A percentile compares a stretch with the other conserved stretches of the same genome.
Conservation (phyloP, 2,113 vertebrate species). For the Chloropsis cyanopogon region DNA sequence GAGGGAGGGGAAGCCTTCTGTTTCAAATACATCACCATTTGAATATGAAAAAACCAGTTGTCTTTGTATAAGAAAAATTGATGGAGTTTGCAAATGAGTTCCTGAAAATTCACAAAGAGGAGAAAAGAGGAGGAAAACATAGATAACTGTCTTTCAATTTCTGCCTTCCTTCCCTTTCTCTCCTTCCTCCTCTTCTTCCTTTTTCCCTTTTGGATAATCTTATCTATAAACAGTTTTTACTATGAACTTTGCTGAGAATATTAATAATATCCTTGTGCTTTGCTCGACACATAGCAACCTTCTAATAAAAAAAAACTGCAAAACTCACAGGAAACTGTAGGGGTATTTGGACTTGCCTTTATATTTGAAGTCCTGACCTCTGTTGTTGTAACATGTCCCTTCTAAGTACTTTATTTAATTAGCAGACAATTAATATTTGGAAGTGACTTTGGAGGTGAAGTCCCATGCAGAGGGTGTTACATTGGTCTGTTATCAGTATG, state of each 20-base stretch:
- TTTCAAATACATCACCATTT: background rate
- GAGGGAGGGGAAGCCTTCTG: background rate
- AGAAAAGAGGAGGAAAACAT: background rate
- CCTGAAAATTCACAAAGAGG: background rate
- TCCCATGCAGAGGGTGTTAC: background rate
- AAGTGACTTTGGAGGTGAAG: background rate
- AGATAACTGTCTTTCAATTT: background rate
- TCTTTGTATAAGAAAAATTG: background rate
- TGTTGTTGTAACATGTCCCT: background rate
- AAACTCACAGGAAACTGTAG: background rate
- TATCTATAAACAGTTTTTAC: background rate
- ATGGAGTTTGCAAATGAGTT: background rate
- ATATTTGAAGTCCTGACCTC: background rate
- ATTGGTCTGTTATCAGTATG: background rate
- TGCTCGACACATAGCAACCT: background rate
- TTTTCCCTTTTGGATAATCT: background rate
- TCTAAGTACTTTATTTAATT: background rate
- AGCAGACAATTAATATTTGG: background rate
- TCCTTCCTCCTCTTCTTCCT: background rate
- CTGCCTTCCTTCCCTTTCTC: background rate
- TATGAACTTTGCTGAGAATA: background rate
- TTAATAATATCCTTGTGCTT: background rate
- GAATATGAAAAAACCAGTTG: background rate
- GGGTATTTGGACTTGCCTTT: background rate
- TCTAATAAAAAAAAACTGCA: background rate